phyloP scores from a whole-genome alignment of 1,140 invertebrate genomes.

The Bradysia coprophila region DNA sequence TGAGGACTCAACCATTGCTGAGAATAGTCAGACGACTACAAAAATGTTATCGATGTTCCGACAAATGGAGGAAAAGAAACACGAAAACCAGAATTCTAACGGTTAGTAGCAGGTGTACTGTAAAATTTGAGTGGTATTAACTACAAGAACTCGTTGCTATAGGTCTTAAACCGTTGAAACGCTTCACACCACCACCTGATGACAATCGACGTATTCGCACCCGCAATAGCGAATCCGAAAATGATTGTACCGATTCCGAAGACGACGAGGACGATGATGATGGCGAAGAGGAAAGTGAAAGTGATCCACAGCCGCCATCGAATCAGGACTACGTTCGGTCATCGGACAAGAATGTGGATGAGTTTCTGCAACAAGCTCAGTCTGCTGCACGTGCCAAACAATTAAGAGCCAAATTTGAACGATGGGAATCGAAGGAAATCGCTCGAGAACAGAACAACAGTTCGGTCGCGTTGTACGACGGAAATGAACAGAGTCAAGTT shows the following conservation, averaged over 20 bases:
- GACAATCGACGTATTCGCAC: conserved; percentile 32
- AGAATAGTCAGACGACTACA: conserved; percentile 52
- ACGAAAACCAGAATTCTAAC: conserved; percentile 34
- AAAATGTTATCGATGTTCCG: conserved; percentile 74
- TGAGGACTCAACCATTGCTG: conserved; percentile 16
- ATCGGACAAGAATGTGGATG: conserved; percentile 32
- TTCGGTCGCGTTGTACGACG: conserved; percentile 23
- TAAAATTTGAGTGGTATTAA: too few species aligned
- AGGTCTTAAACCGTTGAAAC: conserved; percentile 65
- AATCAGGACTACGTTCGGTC: conserved; percentile 36
- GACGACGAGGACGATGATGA: conserved; percentile 37
- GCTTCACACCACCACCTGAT: conserved; percentile 75
- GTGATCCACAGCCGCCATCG: conserved; percentile 33
- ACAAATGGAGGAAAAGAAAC: conserved; percentile 58
- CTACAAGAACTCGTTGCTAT: conserved; percentile 15
- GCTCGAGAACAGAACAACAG: conserved; percentile 24
- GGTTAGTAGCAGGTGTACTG: too few species aligned
- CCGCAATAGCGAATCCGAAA: conserved; percentile 29
- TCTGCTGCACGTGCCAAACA: conserved; percentile 67
- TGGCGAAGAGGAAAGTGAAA: conserved; percentile 32
- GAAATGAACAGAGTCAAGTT: conserved; percentile 41
- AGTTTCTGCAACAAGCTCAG: conserved; percentile 44
- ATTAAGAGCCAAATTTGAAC: conserved; percentile 77
- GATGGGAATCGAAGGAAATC: conserved; percentile 62
- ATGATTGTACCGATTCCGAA: conserved; percentile 25